Conservation (phyloP, 2,797 vertebrate genomes). For the Microctenopoma steveboyesi region DNA sequence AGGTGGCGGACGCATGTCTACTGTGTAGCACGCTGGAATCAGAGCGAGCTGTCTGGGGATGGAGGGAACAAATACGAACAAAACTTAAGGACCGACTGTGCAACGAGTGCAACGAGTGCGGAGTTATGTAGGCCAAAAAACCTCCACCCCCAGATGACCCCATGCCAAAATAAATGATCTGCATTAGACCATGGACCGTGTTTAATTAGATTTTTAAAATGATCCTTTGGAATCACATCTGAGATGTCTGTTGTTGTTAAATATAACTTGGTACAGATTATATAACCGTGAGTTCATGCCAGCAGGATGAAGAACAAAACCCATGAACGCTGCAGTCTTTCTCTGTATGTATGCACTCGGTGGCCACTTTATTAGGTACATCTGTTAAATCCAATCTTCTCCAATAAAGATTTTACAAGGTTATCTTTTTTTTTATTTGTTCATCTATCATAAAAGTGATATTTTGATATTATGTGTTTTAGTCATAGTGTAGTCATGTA, state of each 20-base stretch:
- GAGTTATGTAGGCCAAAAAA: constrained; percentile 39
- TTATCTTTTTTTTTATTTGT: too few species aligned
- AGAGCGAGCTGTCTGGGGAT: constrained; percentile 2
- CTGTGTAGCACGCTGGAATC: constrained; percentile 7
- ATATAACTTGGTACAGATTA: constrained; percentile 70
- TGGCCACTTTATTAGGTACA: too few species aligned
- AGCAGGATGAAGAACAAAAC: constrained; percentile 42
- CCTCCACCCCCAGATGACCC: constrained; percentile 51
- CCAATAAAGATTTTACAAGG: too few species aligned
- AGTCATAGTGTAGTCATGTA: too few species aligned
- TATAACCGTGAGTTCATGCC: constrained; percentile 62
- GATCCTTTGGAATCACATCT: constrained; percentile 72
- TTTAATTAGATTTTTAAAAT: constrained; percentile 73
- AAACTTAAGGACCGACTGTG: background rate
- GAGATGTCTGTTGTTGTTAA: constrained; percentile 64
- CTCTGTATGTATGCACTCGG: background rate
- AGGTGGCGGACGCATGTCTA: constrained; percentile 28
- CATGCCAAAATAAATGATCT: constrained; percentile 57
- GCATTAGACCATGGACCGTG: constrained; percentile 49
- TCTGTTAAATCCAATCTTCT: too few species aligned
- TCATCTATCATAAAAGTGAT: too few species aligned
- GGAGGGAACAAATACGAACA: background rate
- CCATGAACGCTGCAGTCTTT: constrained; percentile 14
- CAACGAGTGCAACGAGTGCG: constrained; percentile 7
- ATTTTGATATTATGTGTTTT: too few species aligned